These are phyloP conservation scores for Urophycis tenuis DNA, from an alignment of 2,797 vertebrate species.

Conservation along the genomic window DNA sequence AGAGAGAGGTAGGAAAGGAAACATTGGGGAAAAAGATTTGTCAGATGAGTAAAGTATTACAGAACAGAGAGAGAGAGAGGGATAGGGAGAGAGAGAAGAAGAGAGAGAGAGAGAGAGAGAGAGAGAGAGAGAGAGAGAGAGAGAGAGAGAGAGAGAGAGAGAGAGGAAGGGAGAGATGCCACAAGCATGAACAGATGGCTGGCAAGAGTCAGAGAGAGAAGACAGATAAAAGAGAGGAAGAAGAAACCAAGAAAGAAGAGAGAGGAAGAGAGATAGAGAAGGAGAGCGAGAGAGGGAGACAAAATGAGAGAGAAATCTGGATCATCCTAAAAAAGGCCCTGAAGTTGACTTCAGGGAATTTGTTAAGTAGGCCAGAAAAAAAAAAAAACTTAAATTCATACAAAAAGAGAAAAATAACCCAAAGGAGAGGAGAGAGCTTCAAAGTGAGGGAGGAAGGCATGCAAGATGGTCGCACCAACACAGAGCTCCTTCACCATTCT, in stretches of 20 bases:
- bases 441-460: conserved; percentile 37
- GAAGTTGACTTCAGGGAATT: conserved; percentile 62
- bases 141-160: conserved; percentile 6
- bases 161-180: conserved; percentile 45
- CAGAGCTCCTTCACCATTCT: conserved; percentile 26
- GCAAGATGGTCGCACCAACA: conserved; percentile 41
- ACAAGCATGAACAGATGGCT: conserved; percentile 63
- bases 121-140: conserved; percentile 2
- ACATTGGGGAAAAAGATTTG: conserved; percentile 17
- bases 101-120: background rate
- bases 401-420: conserved; percentile 49
- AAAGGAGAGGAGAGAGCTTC: conserved; percentile 44
- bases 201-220: conserved; percentile 34
- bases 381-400: conserved; percentile 48
- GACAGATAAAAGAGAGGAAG: conserved; percentile 12
- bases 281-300: background rate
- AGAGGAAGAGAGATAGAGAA: conserved; percentile 6
- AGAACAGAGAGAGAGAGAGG: conserved; percentile 37
- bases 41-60: conserved; percentile 48
- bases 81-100: conserved; percentile 10
- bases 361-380: conserved; percentile 66
- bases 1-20: conserved; percentile 22
- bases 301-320: conserved; percentile 50
- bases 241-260: conserved; percentile 3
- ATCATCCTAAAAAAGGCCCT: conserved; percentile 65